These are phyloP conservation scores for Meriones unguiculatus DNA, from an alignment of 2,113 vertebrate genomes.

Conservation along the genomic window DNA sequence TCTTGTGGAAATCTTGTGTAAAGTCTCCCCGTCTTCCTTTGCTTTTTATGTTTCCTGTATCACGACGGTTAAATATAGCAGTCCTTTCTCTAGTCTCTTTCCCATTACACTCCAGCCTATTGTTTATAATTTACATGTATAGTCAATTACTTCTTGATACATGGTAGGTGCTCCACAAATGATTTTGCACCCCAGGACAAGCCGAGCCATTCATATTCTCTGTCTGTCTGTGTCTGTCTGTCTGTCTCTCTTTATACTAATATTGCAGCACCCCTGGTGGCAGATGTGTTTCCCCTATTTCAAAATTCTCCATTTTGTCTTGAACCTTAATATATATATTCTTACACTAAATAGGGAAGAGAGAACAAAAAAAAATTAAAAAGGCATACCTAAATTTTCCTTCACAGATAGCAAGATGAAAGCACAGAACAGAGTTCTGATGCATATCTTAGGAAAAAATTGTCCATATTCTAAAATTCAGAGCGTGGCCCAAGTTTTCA, in stretches of 20 bases:
- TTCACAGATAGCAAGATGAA: background rate
- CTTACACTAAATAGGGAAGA: slow-evolving; percentile 1
- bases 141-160: background rate
- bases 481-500: background rate
- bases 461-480: background rate
- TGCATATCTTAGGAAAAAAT: background rate
- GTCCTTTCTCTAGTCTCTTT: background rate
- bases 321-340: background rate
- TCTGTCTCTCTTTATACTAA: background rate
- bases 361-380: background rate
- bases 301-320: background rate
- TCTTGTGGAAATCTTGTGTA: background rate
- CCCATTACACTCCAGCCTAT: background rate
- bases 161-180: background rate
- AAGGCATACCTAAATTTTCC: background rate
- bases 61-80: background rate
- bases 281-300: background rate
- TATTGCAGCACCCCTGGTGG: background rate
- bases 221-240: background rate
- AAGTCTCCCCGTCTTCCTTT: background rate
- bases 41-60: background rate
- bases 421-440: background rate
- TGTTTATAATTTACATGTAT: background rate
- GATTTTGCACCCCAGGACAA: background rate
- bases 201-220: background rate